phyloP scores from a whole-genome alignment of 2,797 vertebrate genomes.

The Telmatherina bonti region DNA sequence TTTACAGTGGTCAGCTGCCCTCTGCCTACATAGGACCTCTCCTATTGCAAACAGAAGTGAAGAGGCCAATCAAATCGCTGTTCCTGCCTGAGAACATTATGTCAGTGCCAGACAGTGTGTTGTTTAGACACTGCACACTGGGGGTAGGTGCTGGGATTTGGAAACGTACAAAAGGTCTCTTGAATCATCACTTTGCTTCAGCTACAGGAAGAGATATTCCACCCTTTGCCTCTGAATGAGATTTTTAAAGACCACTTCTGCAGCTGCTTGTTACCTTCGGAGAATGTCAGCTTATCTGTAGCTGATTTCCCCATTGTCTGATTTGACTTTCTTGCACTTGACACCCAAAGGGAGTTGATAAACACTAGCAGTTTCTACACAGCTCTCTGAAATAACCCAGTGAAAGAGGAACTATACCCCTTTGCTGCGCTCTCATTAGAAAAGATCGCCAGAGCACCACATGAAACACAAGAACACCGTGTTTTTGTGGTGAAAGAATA shows the following conservation, averaged over 20 bases:
- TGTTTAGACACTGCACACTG: constrained; percentile 58
- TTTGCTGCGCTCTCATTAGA: constrained; percentile 67
- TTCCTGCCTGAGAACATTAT: constrained; percentile 63
- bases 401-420: constrained; percentile 81
- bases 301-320: constrained; percentile 57
- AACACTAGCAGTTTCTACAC: constrained; percentile 66
- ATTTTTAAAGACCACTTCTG: constrained; percentile 34
- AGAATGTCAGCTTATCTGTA: constrained; percentile 28
- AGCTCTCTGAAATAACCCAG: constrained; percentile 71
- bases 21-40: constrained; percentile 60
- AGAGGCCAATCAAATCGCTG: constrained; percentile 62
- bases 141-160: constrained; percentile 65
- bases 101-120: constrained; percentile 61
- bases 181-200: constrained; percentile 69
- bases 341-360: constrained; percentile 63
- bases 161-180: constrained; percentile 73
- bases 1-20: constrained; percentile 61
- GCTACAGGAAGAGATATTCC: constrained; percentile 44
- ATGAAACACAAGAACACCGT: constrained; percentile 81
- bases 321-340: constrained; percentile 43
- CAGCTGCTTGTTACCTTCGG: constrained; percentile 46
- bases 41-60: constrained; percentile 59
- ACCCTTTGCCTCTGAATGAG: constrained; percentile 27
- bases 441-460: constrained; percentile 69
- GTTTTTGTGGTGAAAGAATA: constrained; percentile 85